Percentiles rank a stretch among this genome's conserved stretches.
Conservation (phyloP, 2,888 invertebrate genomes). For the Pristionchus entomophagus region DNA sequence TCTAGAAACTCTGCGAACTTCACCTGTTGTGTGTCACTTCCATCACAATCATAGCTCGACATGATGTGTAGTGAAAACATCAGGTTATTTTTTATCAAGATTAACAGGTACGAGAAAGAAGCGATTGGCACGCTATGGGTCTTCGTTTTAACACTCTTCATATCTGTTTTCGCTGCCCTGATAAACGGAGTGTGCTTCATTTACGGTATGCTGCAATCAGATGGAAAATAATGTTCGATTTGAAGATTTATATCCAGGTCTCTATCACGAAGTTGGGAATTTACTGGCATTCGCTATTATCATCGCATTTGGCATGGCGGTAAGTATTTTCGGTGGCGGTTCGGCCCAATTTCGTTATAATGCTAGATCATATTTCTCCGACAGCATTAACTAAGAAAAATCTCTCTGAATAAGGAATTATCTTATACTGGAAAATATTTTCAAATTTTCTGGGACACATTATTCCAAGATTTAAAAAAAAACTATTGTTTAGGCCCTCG, state of each 20-base stretch:
- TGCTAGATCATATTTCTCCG: neutral
- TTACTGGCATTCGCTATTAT: neutral
- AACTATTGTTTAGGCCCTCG: neutral
- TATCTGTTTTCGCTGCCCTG: neutral
- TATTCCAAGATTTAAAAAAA: no score
- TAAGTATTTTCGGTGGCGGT: neutral
- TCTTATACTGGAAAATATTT: no score
- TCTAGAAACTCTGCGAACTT: no score
- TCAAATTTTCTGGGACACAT: neutral
- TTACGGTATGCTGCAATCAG: neutral
- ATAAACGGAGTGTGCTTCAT: neutral
- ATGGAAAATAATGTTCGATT: neutral
- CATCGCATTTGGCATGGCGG: neutral
- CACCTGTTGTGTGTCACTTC: no score
- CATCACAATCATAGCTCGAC: no score
- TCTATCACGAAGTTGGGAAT: neutral
- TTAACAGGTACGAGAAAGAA: constrained; percentile 26
- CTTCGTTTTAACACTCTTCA: neutral
- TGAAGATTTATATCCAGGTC: neutral
- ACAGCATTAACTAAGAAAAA: no score
- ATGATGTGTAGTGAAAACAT: no score
- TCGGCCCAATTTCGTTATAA: neutral
- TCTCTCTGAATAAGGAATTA: no score
- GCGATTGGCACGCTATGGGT: neutral
- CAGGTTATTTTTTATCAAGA: no score